Evolutionary conservation across 2,113 vertebrate genomes (phyloP).

Genomic region (Paramisgurnus dabryanus): DNA sequence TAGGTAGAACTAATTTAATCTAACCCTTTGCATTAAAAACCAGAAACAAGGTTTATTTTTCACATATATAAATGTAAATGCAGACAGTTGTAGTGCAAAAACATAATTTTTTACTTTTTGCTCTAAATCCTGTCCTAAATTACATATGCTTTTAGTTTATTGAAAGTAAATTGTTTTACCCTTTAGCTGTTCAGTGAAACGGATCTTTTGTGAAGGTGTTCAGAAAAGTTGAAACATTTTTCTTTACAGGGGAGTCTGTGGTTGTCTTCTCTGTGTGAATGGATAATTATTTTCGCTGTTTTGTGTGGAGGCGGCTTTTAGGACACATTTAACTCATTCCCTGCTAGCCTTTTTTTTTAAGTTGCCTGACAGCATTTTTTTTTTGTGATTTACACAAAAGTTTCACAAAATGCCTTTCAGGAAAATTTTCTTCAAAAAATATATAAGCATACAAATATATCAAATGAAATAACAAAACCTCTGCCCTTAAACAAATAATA

Average conservation of each 20-base stretch:
- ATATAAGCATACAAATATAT: too few relatives aligned
- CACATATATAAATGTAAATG: neutral
- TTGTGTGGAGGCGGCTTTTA: neutral
- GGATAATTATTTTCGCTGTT: neutral
- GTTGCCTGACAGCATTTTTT: too few relatives aligned
- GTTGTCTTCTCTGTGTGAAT: neutral
- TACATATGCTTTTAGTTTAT: neutral
- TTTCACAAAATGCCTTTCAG: too few relatives aligned
- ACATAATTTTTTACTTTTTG: neutral
- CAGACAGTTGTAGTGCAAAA: neutral
- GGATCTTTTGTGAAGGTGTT: neutral
- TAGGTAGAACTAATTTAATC: neutral
- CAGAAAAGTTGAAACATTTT: neutral
- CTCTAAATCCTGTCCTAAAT: neutral
- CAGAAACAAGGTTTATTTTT: neutral
- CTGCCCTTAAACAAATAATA: too few relatives aligned
- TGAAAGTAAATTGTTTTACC: neutral
- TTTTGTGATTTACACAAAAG: too few relatives aligned
- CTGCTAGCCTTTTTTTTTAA: too few relatives aligned
- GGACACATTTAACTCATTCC: too few relatives aligned
- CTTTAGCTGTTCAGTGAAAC: slow-evolving; percentile 1
- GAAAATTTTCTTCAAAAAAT: too few relatives aligned
- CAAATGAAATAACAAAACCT: too few relatives aligned
- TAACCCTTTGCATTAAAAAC: neutral
- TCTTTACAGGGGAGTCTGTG: neutral